Evolutionary conservation across 2,113 vertebrate species (phyloP).

Genomic region (Planiliza haematocheilus): DNA sequence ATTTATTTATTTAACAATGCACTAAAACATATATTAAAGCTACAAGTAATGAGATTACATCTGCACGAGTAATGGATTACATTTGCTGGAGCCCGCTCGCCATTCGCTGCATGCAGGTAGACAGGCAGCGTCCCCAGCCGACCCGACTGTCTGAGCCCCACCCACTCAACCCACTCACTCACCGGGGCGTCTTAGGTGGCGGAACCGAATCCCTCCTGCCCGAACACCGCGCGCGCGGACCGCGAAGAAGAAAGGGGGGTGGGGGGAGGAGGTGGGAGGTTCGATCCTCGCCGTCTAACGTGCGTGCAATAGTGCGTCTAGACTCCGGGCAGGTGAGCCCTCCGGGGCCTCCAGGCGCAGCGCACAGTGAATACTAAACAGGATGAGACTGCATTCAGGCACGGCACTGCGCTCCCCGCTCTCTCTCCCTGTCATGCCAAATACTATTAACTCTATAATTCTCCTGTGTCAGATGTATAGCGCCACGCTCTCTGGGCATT

Average conservation of each 20-base stretch:
- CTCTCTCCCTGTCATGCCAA: slow-evolving; percentile 72
- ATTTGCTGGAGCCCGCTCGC: slow-evolving; percentile 29
- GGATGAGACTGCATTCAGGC: slow-evolving; percentile 75
- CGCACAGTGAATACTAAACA: slow-evolving; percentile 75
- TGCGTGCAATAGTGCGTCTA: slow-evolving; percentile 60
- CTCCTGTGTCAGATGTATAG: slow-evolving; percentile 78
- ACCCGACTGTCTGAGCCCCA: slow-evolving; percentile 74
- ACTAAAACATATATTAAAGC: no score
- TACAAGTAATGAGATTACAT: slow-evolving; percentile 40
- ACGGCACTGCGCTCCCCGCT: slow-evolving; percentile 69
- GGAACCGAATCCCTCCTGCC: slow-evolving; percentile 36
- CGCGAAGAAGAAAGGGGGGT: no score
- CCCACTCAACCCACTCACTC: slow-evolving; percentile 66
- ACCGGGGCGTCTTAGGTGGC: slow-evolving; percentile 47
- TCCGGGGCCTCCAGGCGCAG: slow-evolving; percentile 70
- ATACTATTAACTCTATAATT: slow-evolving; percentile 79
- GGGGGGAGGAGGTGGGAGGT: no score
- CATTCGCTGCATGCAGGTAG: slow-evolving; percentile 64
- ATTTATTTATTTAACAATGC: no score
- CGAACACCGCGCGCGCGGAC: slow-evolving; percentile 17
- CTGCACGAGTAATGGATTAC: slow-evolving; percentile 3
- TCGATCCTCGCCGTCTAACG: slow-evolving; percentile 42
- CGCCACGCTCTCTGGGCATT: slow-evolving; percentile 71
- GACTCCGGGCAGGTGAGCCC: slow-evolving; percentile 81
- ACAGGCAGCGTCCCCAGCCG: slow-evolving; percentile 71